These are phyloP conservation scores for Sparus aurata DNA, from an alignment of 2,797 vertebrate species.

Conservation along the genomic window DNA sequence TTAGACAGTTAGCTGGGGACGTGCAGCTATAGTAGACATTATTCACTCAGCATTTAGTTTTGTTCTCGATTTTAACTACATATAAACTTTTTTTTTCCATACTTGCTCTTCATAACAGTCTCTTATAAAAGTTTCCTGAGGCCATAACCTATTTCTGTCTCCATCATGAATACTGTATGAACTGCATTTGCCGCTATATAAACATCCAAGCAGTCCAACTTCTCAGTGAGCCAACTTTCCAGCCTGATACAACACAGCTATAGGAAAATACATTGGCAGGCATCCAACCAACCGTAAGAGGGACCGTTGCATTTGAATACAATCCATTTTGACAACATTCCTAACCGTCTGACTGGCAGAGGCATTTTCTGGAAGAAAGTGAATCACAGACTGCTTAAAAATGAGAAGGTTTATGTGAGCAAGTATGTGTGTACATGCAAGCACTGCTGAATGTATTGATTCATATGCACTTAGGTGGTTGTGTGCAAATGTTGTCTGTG, in stretches of 20 bases:
- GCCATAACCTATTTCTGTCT: constrained; percentile 79
- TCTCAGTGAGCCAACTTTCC: constrained; percentile 75
- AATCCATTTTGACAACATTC: constrained; percentile 77
- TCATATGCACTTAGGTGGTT: constrained; percentile 15
- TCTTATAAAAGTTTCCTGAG: constrained; percentile 71
- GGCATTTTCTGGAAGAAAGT: constrained; percentile 39
- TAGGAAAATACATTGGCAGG: constrained; percentile 76
- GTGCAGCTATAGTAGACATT: neutral
- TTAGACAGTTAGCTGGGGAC: neutral
- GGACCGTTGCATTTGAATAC: constrained; percentile 65
- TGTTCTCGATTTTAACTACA: constrained; percentile 31
- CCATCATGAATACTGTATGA: constrained; percentile 81
- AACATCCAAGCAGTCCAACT: constrained; percentile 75
- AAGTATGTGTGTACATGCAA: neutral
- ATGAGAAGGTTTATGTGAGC: neutral
- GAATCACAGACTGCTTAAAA: constrained; percentile 23
- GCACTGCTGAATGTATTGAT: constrained; percentile 28
- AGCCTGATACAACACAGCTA: constrained; percentile 74
- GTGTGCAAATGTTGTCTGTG: constrained; percentile 14
- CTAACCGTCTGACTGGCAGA: constrained; percentile 58
- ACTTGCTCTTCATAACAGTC: constrained; percentile 56
- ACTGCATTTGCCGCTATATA: constrained; percentile 75
- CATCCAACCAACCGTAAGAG: constrained; percentile 64
- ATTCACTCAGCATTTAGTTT: constrained; percentile 30
- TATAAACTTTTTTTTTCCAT: constrained; percentile 29